Evolutionary conservation across 2,888 invertebrate genomes (phyloP), one percentile per base, ranked within the genome.

Genomic region (Chirona hameri): DNA sequence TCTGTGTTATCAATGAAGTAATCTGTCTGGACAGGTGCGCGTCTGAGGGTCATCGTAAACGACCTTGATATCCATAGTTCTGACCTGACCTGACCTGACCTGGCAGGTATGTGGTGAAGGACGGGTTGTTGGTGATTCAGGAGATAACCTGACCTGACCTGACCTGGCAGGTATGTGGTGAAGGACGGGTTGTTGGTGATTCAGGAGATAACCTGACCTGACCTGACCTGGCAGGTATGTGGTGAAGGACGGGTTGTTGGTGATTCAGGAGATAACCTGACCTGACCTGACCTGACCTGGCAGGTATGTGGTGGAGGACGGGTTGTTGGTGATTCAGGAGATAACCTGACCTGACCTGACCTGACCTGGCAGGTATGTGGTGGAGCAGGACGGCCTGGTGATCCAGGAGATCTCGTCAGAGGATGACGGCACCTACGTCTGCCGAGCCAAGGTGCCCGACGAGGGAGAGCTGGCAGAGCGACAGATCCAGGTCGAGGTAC

Each of bases 361-460:
- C 76, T n/a, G 76, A 2, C 39, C 39, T 18, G 7, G 24, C 39
- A 76, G 76, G 76, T 76, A 46, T 10, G 76, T 76, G 76, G 39
- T 76, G 39, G 76, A 83, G 79, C 83, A 83, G 0, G 93, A 94
- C 85, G 95, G 95, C 0, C 89, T 96, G 21, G 88, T 93, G 83
- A 94, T 96, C 84, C 92, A 92, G 85, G 92, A 93, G 85, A 93
- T 95, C 0, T 91, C 92, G 85, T 94, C 94, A 87, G 91, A 92
- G 27, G 96, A 97, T 86, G 96, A 96, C 87, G 96, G 96, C 0
- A 91, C 92, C 18, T 96, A 96, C 87, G 94, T 93, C 9, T 96
- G 96, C 87, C 91, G 95, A 80, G 96, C 96, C n/a, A 92, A 94
- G 72, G 96, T 96, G 0, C 91, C 92, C 29, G 91, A 91, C 84